Evolutionary conservation across 2,888 invertebrate genomes (phyloP).

Genomic region (Furcula furcula): DNA sequence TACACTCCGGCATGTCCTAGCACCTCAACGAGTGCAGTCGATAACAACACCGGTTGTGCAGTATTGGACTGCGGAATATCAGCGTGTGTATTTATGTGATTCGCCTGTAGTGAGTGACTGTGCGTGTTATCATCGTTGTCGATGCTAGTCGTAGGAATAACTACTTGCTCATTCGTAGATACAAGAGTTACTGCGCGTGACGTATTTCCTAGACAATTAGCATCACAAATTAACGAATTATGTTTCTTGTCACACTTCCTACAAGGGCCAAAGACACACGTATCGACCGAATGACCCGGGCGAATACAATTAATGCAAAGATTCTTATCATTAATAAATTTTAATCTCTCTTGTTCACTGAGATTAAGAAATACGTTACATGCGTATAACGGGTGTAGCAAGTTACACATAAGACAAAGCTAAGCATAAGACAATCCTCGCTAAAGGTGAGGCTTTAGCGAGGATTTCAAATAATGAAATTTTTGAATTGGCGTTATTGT

Average conservation of each 20-base stretch:
- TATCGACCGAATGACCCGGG: slow-evolving; percentile 8
- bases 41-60: slow-evolving; percentile 16
- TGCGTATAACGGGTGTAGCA: slow-evolving; percentile 17
- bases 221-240: slow-evolving; percentile 11
- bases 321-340: slow-evolving; percentile 10
- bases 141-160: background rate
- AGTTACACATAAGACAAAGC: slow-evolving; percentile 16
- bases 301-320: slow-evolving; percentile 22
- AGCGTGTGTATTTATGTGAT: background rate
- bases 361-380: slow-evolving; percentile 13
- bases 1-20: slow-evolving; percentile 10
- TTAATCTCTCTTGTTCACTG: slow-evolving; percentile 9
- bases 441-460: no score
- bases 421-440: no score
- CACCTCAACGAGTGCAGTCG: slow-evolving; percentile 21
- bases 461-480: slow-evolving; percentile 14
- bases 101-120: slow-evolving; percentile 3
- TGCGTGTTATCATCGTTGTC: background rate
- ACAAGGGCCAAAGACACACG: slow-evolving; percentile 15
- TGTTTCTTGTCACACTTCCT: slow-evolving; percentile 13
- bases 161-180: background rate
- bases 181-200: background rate
- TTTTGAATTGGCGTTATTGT: slow-evolving; percentile 8
- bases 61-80: slow-evolving; percentile 7
- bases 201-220: slow-evolving; percentile 1